Evolutionary conservation across 2,888 invertebrate species (phyloP).

Genomic region (Caenorhabditis angaria): DNA sequence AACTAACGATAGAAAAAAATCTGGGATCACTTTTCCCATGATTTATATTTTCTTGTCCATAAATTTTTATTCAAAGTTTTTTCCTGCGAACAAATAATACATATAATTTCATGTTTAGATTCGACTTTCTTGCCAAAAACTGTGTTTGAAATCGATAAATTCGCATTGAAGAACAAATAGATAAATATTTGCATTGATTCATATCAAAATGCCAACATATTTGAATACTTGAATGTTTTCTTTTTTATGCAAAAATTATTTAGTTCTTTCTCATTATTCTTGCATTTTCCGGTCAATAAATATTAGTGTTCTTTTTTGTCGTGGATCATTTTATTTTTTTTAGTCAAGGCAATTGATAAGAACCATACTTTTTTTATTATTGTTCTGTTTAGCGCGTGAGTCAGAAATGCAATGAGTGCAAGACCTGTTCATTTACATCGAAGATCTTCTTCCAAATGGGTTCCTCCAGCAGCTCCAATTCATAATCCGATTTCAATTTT

Average conservation of each 20-base stretch:
- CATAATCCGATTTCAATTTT: slow-evolving; percentile 52
- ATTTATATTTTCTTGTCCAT: no score
- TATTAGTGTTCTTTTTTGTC: no score
- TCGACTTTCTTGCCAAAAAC: no score
- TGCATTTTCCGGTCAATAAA: background rate
- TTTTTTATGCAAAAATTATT: background rate
- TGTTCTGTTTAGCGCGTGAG: slow-evolving; percentile 7
- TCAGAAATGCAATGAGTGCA: slow-evolving; percentile 23
- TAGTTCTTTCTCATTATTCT: background rate
- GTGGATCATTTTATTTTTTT: no score
- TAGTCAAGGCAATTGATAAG: no score
- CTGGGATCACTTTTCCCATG: no score
- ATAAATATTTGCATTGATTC: slow-evolving; percentile 10
- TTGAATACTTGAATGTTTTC: background rate
- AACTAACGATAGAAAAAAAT: no score
- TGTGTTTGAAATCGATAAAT: background rate
- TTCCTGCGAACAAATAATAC: no score
- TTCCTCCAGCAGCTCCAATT: slow-evolving; percentile 43
- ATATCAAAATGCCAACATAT: background rate
- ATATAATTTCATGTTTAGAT: no score
- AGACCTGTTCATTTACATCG: slow-evolving; percentile 31
- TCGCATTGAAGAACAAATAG: background rate
- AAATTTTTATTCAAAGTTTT: no score
- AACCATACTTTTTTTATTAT: background rate
- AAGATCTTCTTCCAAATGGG: slow-evolving; percentile 49